Conservation (phyloP, 2,113 vertebrate species). For the Lycocorax pyrrhopterus region DNA sequence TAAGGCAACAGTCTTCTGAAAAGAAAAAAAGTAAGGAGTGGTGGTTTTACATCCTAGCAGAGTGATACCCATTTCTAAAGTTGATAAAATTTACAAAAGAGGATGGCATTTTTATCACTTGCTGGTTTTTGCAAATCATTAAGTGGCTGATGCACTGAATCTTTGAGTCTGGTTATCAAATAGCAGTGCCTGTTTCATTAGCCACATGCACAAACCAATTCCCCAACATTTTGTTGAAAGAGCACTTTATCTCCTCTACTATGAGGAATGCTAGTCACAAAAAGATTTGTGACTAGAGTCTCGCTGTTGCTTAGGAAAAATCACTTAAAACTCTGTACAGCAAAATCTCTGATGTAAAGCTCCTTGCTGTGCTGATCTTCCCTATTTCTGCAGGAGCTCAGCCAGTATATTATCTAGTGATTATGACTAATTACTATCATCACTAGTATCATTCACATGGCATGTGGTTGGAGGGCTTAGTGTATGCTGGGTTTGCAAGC, state of each 20-base stretch:
- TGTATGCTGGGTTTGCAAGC: neutral
- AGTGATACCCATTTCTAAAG: neutral
- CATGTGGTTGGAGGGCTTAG: neutral
- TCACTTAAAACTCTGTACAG: neutral
- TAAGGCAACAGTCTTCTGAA: neutral
- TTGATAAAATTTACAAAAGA: neutral
- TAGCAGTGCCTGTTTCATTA: neutral
- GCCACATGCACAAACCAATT: neutral
- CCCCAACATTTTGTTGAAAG: neutral
- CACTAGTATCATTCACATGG: neutral
- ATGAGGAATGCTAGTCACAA: neutral
- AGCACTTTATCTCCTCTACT: neutral
- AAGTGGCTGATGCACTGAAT: neutral
- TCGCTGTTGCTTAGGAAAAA: neutral
- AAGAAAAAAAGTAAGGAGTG: neutral
- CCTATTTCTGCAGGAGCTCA: neutral
- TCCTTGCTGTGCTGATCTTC: neutral
- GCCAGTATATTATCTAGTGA: neutral
- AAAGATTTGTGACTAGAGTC: neutral
- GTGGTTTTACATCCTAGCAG: neutral
- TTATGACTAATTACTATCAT: neutral
- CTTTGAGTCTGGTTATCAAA: neutral
- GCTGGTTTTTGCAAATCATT: neutral
- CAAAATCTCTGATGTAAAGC: neutral
- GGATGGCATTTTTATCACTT: neutral